A percentile compares a stretch with the other conserved stretches of the same genome.
Conservation (phyloP, 30 jellyfish, hydroid and myxozoan genomes). For the Nemopilema nomurai region DNA sequence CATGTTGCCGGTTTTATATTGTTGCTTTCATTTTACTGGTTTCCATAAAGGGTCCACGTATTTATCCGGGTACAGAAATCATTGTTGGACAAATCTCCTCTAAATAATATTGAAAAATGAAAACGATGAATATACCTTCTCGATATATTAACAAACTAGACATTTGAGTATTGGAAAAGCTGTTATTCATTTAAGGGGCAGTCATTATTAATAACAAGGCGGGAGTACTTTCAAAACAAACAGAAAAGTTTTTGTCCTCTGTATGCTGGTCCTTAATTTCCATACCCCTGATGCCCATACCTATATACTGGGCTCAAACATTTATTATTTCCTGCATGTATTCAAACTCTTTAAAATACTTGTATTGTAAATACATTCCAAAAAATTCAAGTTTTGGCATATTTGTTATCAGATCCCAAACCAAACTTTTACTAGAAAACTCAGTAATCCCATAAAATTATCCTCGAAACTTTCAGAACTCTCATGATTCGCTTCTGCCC, state of each 20-base stretch:
- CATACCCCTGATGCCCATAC: neutral
- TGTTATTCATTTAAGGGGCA: conserved; percentile 5
- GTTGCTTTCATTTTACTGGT: no score
- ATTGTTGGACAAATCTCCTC: no score
- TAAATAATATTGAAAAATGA: no score
- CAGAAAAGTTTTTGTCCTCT: neutral
- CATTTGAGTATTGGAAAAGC: no score
- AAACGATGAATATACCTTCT: no score
- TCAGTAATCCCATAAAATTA: neutral
- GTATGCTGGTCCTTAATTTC: neutral
- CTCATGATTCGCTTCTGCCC: neutral
- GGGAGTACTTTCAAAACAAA: neutral
- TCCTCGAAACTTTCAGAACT: neutral
- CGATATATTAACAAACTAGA: no score
- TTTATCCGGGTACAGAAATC: no score
- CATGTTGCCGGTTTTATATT: no score
- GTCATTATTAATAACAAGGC: neutral
- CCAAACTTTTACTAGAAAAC: neutral
- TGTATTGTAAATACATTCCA: neutral
- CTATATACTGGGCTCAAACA: neutral
- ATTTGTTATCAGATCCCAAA: neutral
- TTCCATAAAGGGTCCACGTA: no score
- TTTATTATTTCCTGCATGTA: neutral
- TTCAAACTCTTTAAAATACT: neutral
- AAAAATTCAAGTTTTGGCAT: neutral